Base-by-base conservation (phyloP, 2,888 invertebrate genomes). In the Hyles lineata region DNA sequence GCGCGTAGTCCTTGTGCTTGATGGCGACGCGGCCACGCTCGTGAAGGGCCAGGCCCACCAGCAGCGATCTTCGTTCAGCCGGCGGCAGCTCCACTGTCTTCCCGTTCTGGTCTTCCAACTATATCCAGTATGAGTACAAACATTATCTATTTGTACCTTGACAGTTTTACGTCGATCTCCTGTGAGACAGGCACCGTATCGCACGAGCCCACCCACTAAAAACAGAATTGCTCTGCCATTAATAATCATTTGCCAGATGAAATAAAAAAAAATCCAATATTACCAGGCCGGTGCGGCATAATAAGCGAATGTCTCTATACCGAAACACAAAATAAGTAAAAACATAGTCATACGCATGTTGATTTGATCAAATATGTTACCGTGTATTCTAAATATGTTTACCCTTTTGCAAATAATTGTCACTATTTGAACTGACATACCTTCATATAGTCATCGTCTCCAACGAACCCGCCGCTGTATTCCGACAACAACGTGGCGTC, bases 101-200 rank as follows among this genome's bases (percentile, higher is more conserved):
- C 0, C 98, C 98, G 15, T 96, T 95, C 82, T 98, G 98, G 88
- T 98, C 97, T 85, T 98, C 97, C 74, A 97, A 88, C 96, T 96
- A 83, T 21, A 76, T 71, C 2, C 19, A 19, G 23, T 8, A 59
- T 21, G 25, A 25, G 15, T 0, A 60, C 6, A 59, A 21, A 35
- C 35, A 35, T n/a, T 35, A 35, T 2, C 32, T 32, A 32, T 32
- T 32, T 32, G 15, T n/a, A n/a, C n/a, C n/a, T n/a, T n/a, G n/a
- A n/a, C n/a, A n/a, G n/a, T n/a, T n/a, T n/a, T n/a, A n/a, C n/a
- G n/a, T n/a, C n/a, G n/a, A n/a, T n/a, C n/a, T n/a, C n/a, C n/a
- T n/a, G n/a, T n/a, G n/a, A n/a, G n/a, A n/a, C n/a, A n/a, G n/a
- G n/a, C n/a, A n/a, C n/a, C n/a, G n/a, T n/a, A n/a, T n/a, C n/a